Conservation (phyloP, 2,797 vertebrate genomes). For the Chelon labrosus region DNA sequence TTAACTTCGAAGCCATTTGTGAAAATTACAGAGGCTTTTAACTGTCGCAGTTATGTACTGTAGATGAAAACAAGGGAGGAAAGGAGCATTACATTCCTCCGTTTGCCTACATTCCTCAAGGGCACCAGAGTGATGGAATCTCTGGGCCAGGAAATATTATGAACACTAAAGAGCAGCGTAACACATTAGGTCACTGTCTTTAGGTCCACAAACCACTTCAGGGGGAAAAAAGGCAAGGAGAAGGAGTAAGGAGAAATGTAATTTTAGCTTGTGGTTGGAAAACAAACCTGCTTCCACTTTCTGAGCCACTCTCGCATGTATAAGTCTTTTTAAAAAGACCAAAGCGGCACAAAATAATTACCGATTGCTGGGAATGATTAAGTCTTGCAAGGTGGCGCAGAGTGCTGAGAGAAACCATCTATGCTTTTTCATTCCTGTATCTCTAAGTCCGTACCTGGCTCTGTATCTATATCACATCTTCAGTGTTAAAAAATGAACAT, state of each 20-base stretch:
- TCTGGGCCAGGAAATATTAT: constrained; percentile 39
- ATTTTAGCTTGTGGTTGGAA: constrained; percentile 49
- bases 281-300: constrained; percentile 51
- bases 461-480: constrained; percentile 16
- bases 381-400: constrained; percentile 29
- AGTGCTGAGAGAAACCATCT: constrained; percentile 35
- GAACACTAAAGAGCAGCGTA: constrained; percentile 41
- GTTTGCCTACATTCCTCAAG: constrained; percentile 47
- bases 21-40: constrained; percentile 51
- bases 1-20: constrained; percentile 43
- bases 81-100: constrained; percentile 55
- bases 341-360: constrained; percentile 47
- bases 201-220: constrained; percentile 51
- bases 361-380: constrained; percentile 58
- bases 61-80: constrained; percentile 55
- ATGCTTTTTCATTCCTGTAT: constrained; percentile 40
- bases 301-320: constrained; percentile 27
- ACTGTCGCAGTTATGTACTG: constrained; percentile 31
- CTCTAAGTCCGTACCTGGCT: constrained; percentile 19
- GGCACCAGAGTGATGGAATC: constrained; percentile 44
- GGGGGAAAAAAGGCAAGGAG: constrained; percentile 9
- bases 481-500: constrained; percentile 45
- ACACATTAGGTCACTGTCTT: constrained; percentile 64
- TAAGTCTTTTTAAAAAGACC: constrained; percentile 46
- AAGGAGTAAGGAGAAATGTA: constrained; percentile 24